Base-by-base conservation (phyloP, 2,888 invertebrate genomes). In the Mimas tiliae region DNA sequence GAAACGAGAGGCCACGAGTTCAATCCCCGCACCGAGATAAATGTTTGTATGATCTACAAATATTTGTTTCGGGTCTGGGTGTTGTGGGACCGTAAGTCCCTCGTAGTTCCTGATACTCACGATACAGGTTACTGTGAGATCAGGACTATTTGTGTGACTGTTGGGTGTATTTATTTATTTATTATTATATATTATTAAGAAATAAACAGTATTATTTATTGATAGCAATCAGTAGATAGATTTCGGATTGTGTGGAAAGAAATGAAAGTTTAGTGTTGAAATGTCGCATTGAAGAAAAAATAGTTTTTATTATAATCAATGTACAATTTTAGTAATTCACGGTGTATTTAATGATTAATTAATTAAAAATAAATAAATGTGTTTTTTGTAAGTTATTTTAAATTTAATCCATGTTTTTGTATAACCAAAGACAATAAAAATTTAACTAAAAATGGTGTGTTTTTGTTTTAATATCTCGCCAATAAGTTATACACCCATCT, bases 381-480 rank as follows among this genome's bases (percentile, higher is more conserved):
- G 91, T 90, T 90, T 87, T 91, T 93, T 93, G 93, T 93, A 93
- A 91, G 86, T 93, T 93, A 92, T 93, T 93, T 93, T 91, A 91
- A 93, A 86, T 91, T 90, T 92, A 91, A 88, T 93, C 91, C 90
- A 90, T 91, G 93, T 93, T 93, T 93, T 93, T 93, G 93, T 93
- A 93, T 93, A 93, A 93, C 91, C 93, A 93, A 93, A 93, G 93
- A 93, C 93, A 93, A 93, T 93, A 93, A 93, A 93, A 93, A 93
- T 92, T 91, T 90, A 93, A 91, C 86, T 91, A 90, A 92, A 90
- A 77, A 72, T 72, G 69, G 71, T 76, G 73, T 76, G 73, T 81
- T 85, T 77, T 71, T 64, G 67, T 64, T 65, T 45, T 42, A 34
- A 45, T 47, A 45, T 45, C 9, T 6, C 42, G n/a, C 11, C 42